A percentile compares a stretch with the other conserved stretches of the same genome.
Conservation (phyloP, 1,140 invertebrate genomes). For the Drosophila orena region DNA sequence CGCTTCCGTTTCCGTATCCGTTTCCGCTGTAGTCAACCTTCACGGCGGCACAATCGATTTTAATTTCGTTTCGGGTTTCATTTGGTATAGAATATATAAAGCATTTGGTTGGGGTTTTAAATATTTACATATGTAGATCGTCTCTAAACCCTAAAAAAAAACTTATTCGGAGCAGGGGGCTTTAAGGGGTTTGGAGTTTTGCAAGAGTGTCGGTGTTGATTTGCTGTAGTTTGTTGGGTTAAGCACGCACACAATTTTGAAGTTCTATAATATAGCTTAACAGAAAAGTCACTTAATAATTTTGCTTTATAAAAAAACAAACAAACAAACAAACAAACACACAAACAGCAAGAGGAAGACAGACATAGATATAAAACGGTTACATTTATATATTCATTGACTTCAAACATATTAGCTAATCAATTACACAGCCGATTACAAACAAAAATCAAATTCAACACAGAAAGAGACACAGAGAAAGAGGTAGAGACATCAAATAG, state of each 20-base stretch:
- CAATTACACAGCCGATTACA: conserved; percentile 67
- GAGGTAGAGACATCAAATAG: conserved; percentile 12
- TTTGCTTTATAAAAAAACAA: conserved; percentile 18
- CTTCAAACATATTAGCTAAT: conserved; percentile 38
- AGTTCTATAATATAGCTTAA: conserved; percentile 27
- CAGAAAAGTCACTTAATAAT: conserved; percentile 43
- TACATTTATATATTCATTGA: conserved; percentile 20
- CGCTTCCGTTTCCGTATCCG: conserved; percentile 47
- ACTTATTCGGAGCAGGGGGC: conserved; percentile 12
- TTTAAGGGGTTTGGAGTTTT: conserved; percentile 14
- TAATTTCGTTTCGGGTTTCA: conserved; percentile 12
- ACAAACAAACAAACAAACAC: conserved; percentile 16
- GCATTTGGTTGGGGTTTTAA: conserved; percentile 28
- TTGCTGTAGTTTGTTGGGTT: conserved; percentile 6
- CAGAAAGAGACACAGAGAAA: conserved; percentile 24
- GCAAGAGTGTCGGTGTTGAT: conserved; percentile 17
- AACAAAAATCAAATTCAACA: conserved; percentile 44
- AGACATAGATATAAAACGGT: conserved; percentile 39
- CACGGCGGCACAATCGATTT: conserved; percentile 9
- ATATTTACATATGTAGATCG: conserved; percentile 17
- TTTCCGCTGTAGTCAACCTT: conserved; percentile 74
- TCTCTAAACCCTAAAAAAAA: conserved; percentile 13
- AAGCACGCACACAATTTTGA: conserved; percentile 29
- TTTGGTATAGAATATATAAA: conserved; percentile 42
- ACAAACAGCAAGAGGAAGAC: conserved; percentile 47